These are phyloP conservation scores for Microctonus brassicae DNA, from an alignment of 2,888 invertebrate species.

Conservation along the genomic window DNA sequence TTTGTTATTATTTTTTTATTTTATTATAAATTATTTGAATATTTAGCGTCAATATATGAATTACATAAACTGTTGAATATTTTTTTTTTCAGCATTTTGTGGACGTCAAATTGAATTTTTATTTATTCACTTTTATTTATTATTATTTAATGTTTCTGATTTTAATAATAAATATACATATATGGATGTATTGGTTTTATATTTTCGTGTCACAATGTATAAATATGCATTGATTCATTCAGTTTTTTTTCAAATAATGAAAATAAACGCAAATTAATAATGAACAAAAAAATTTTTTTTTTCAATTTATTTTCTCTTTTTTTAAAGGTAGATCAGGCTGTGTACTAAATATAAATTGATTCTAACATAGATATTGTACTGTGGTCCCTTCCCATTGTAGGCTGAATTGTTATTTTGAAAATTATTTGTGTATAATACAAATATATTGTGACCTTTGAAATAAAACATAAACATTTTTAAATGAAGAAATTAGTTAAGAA, in stretches of 20 bases:
- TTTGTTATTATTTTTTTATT: no score
- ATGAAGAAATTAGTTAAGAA: background rate
- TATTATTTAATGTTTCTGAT: background rate
- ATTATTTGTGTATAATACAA: background rate
- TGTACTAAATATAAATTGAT: slow-evolving; percentile 48
- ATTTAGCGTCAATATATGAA: background rate
- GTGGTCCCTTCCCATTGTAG: slow-evolving; percentile 55
- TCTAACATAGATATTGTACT: slow-evolving; percentile 49
- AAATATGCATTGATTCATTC: background rate
- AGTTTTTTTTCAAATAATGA: slow-evolving; percentile 10
- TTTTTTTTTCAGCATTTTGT: background rate
- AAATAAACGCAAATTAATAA: no score
- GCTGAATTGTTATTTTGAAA: slow-evolving; percentile 45
- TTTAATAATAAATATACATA: background rate
- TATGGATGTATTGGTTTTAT: slow-evolving; percentile 13
- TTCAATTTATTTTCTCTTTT: background rate
- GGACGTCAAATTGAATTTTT: background rate
- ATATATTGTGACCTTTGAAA: background rate
- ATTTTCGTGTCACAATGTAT: background rate
- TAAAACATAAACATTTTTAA: background rate
- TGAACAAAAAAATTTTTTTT: background rate
- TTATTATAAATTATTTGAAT: no score
- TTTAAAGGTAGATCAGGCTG: slow-evolving; percentile 11
- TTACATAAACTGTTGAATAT: background rate
- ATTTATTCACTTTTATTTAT: background rate